Base-by-base conservation (phyloP, 2,888 invertebrate genomes). In the Parnassius orleans region DNA sequence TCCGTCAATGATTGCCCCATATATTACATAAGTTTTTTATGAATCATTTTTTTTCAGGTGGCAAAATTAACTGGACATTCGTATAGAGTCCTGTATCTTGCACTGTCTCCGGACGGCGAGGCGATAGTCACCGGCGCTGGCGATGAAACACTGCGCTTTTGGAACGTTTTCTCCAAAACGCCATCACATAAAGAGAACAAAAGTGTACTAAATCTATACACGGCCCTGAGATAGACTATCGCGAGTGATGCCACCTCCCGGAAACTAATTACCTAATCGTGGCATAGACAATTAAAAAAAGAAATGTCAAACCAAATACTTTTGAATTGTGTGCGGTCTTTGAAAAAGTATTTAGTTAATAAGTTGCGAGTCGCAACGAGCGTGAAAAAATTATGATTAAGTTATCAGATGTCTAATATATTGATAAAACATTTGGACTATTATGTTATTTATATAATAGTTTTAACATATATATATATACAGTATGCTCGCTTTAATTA, bases 161-260 rank as follows among this genome's bases (percentile, higher is more conserved):
- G 99, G 99, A 99, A 99, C 92, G 98, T 99, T 0, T 99, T 99
- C 90, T 98, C 98, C 78, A 99, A 99, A 92, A 98, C 98, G 14
- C 94, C 98, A 47, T 98, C 98, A 63, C 97, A 97, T 80, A 97
- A 97, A 84, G 98, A 98, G 84, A 97, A 97, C 73, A 96, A 98
- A 84, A 98, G 98, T 66, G 97, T 98, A 59, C 93, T 98, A 63
- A 98, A 98, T 90, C 92, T 98, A 41, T 98, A 98, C 87, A 97
- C 98, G 52, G 96, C 97, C 70, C 84, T 93, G 33, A 93, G 89
- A 83, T 93, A 93, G 78, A 72, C 60, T 24, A 57, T 59, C 60
- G 60, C 57, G 52, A 53, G 52, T 43, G 52, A 3, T 46, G 52
- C 59, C 58, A 58, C 19, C 44, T 46, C 11, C 14, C n/a, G 12